These are phyloP conservation scores for Hypsibius dujardini DNA, from an alignment of 1,140 invertebrate genomes.

Conservation along the genomic window DNA sequence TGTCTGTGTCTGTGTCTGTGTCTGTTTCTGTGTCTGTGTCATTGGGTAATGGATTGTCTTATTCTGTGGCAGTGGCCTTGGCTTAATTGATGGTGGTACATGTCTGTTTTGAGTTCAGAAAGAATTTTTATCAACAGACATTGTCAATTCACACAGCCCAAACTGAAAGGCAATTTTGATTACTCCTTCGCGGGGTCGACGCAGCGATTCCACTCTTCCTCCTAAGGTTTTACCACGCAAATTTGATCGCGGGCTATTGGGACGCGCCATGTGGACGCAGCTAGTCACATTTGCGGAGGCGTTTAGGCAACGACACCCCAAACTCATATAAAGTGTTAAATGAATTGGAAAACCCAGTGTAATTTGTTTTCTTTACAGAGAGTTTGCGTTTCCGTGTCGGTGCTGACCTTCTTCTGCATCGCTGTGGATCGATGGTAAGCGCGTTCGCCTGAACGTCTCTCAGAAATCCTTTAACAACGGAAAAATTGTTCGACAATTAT, in stretches of 20 bases:
- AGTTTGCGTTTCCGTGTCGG: slow-evolving; percentile 69
- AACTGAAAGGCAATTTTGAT: too few species aligned
- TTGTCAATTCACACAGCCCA: too few species aligned
- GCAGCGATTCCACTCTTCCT: background rate
- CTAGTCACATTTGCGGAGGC: background rate
- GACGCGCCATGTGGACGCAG: background rate
- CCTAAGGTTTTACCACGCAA: background rate
- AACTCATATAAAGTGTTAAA: background rate
- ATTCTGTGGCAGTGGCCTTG: too few species aligned
- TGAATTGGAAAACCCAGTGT: background rate
- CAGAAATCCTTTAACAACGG: too few species aligned
- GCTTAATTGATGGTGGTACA: too few species aligned
- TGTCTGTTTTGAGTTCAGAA: too few species aligned
- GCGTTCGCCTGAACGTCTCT: slow-evolving; percentile 45
- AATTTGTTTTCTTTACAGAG: slow-evolving; percentile 43
- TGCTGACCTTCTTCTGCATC: slow-evolving; percentile 72
- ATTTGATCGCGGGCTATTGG: background rate
- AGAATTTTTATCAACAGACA: too few species aligned
- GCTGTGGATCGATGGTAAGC: slow-evolving; percentile 81
- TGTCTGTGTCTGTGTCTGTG: too few species aligned
- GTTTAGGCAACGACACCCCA: background rate
- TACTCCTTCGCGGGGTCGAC: background rate
- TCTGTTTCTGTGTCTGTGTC: too few species aligned
- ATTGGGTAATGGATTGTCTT: too few species aligned
- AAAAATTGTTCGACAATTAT: too few species aligned